A percentile compares a stretch with the other conserved stretches of the same genome.
These are phyloP conservation scores for Pelecanus crispus DNA, from an alignment of 2,113 vertebrate genomes.

Conservation along the genomic window DNA sequence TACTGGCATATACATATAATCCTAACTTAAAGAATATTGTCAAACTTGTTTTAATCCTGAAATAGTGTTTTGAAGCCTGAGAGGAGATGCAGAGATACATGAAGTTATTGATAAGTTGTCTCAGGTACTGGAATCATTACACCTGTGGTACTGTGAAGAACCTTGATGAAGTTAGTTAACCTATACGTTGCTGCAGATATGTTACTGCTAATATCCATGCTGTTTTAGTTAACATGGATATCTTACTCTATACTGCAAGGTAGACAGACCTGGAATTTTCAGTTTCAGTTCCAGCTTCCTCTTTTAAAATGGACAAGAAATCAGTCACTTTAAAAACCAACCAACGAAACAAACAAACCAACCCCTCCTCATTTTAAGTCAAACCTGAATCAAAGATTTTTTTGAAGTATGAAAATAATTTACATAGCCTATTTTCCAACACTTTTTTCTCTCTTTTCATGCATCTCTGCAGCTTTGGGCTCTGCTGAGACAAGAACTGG, in stretches of 20 bases:
- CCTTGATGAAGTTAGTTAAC: neutral
- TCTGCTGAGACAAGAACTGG: neutral
- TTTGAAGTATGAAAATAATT: neutral
- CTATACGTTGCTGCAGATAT: neutral
- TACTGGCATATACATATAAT: neutral
- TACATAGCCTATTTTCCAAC: neutral
- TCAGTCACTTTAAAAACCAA: neutral
- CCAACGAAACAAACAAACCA: neutral
- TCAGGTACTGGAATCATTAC: neutral
- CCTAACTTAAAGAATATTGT: neutral
- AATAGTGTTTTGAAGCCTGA: neutral
- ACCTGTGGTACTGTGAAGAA: neutral
- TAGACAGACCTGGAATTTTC: neutral
- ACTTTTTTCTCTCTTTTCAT: neutral
- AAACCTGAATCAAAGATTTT: neutral
- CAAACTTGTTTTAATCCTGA: neutral
- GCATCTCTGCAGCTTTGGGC: neutral
- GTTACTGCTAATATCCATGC: neutral
- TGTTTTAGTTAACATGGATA: neutral
- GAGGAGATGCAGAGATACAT: neutral
- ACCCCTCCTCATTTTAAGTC: neutral
- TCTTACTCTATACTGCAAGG: neutral
- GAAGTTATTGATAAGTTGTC: neutral
- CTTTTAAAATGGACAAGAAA: neutral
- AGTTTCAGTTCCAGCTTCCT: neutral